Evolutionary conservation across 2,888 invertebrate species (phyloP), one percentile per base, ranked within the genome.

Genomic region (Apodemia duryi): DNA sequence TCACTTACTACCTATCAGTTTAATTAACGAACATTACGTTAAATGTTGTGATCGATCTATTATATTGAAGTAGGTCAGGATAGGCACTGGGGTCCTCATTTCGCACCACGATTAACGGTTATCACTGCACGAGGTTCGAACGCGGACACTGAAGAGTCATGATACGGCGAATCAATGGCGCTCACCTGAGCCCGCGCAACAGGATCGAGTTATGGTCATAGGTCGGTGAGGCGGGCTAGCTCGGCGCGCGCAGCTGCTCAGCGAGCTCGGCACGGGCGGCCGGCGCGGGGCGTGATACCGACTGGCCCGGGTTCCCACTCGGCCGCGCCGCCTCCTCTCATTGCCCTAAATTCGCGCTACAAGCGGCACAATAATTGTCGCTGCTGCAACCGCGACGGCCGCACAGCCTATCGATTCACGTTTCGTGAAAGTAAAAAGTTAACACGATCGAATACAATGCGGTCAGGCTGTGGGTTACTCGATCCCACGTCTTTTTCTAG

Each of bases 311-410:
- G 77, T 75, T 68, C 67, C 77, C 77, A 54, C 63, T 64, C 65
- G 64, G 60, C 68, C 67, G 70, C 70, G 69, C 70, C 80, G 81
- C 79, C 83, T 80, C 85, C 82, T 77, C 75, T 77, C 83, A 76
- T 77, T 88, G 90, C 86, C 90, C 90, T 90, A 89, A 83, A 90
- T 90, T 84, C 77, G 73, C 86, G 80, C 88, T 82, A 83, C 82
- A 81, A 75, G 75, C 86, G 80, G 79, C 85, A 85, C 86, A 83
- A 83, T 87, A 86, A 88, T 83, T 84, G 86, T 83, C 84, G 85
- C 81, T 81, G 81, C 86, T 82, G 86, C 90, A 84, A 81, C 86
- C 84, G 79, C 82, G 80, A 73, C 83, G 82, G 81, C 84, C 85
- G 84, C 82, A 83, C 83, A 61, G 49, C 80, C 80, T 84, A 90